Evolutionary conservation across 2,888 invertebrate species (phyloP), one percentile per base, ranked within the genome.

Genomic region (Andrena bicolor): DNA sequence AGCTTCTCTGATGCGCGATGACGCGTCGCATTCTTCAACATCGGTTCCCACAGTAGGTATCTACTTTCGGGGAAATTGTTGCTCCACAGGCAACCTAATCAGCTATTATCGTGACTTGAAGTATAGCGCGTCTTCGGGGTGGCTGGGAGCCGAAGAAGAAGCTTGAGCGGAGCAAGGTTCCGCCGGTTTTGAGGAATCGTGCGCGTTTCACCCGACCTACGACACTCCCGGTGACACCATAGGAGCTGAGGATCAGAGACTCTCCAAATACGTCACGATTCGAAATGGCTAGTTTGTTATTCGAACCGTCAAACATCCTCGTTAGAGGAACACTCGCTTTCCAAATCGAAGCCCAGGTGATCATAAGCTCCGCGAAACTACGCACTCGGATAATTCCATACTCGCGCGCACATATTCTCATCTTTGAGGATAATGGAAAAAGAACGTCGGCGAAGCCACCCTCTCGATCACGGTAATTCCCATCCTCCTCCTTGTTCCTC

Each of bases 141-240:
- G 66, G 28, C 68, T 49, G 48, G 32, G 71, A 65, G 48, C 32
- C 20, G 66, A 41, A 26, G 66, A 66, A 78, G 79, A 49, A 81
- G 6, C 49, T 51, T 60, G 56, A 13, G 61, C 32, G 63, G 56
- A 77, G 61, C 41, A 60, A 48, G 68, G 35, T 84, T 72, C 71
- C 69, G 69, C 49, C 71, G 51, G 71, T 76, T 85, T 84, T 70
- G 51, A 76, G 80, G 76, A 76, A 83, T 76, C 75, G 66, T 61
- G 49, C 63, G 61, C 71, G 71, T 75, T 78, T 74, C 60, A 51
- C 79, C 71, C 77, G 83, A 85, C 80, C 83, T 83, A 85, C 80
- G 85, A 74, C 72, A 85, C 80, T 49, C 70, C 26, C n/a, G 23
- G 69, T 51, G 73, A 68, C 60, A 72, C 28, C 35, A 1, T 2